phyloP scores from a whole-genome alignment of 2,888 invertebrate species.

The Andrena bucephala region DNA sequence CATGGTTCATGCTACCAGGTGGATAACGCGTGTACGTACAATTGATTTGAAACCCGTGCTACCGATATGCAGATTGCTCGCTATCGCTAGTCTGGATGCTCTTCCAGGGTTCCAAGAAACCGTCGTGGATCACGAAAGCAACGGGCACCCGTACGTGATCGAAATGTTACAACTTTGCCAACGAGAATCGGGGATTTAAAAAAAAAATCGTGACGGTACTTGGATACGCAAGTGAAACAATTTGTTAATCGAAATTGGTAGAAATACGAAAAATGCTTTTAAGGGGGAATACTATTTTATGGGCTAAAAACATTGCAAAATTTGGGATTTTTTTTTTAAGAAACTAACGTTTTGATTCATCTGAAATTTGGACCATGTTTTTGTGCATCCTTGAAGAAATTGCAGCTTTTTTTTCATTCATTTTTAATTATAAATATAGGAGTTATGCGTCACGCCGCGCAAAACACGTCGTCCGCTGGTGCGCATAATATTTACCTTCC shows the following conservation, averaged over 20 bases:
- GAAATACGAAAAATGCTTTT: too few relatives aligned
- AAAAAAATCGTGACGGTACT: constrained; percentile 37
- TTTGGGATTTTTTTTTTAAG: too few relatives aligned
- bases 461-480: too few relatives aligned
- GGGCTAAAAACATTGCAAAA: too few relatives aligned
- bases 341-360: too few relatives aligned
- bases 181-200: constrained; percentile 5
- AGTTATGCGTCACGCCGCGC: too few relatives aligned
- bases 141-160: constrained; percentile 44
- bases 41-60: not conserved
- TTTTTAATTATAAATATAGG: too few relatives aligned
- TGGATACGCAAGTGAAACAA: not conserved
- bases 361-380: too few relatives aligned
- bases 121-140: constrained; percentile 34
- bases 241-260: not conserved
- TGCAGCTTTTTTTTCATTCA: too few relatives aligned
- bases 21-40: not conserved
- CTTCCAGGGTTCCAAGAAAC: constrained; percentile 32
- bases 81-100: constrained; percentile 20
- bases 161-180: constrained; percentile 38
- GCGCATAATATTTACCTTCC: too few relatives aligned
- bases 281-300: too few relatives aligned
- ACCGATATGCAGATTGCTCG: not conserved
- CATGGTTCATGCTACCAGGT: not conserved
- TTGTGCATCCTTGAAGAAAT: too few relatives aligned